Evolutionary conservation across 2,888 invertebrate species (phyloP).

Genomic region (Tenthredo scrophulariae): DNA sequence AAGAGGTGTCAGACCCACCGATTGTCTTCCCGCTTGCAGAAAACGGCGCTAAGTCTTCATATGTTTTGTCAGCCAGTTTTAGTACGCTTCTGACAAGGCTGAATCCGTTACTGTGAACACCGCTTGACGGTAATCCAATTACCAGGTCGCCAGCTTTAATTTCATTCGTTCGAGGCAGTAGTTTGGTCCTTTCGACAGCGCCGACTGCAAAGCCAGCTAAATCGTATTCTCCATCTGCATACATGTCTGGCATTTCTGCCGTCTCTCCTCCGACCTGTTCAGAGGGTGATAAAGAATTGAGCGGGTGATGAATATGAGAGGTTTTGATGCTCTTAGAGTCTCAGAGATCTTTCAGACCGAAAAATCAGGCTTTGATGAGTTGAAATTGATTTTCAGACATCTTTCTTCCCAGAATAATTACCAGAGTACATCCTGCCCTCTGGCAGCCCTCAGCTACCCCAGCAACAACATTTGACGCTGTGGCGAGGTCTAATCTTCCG

Average conservation of each 20-base stretch:
- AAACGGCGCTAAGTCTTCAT: slow-evolving; percentile 86
- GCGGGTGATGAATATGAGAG: neutral
- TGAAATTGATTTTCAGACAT: neutral
- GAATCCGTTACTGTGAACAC: slow-evolving; percentile 97
- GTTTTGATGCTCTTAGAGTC: neutral
- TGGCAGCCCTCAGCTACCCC: slow-evolving; percentile 95
- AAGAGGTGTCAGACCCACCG: slow-evolving; percentile 79
- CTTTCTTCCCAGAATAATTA: slow-evolving; percentile 75
- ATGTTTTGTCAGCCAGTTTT: slow-evolving; percentile 83
- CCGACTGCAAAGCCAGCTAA: slow-evolving; percentile 98
- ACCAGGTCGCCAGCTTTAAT: slow-evolving; percentile 89
- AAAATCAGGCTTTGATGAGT: neutral
- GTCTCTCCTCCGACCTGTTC: slow-evolving; percentile 93
- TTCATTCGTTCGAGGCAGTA: slow-evolving; percentile 85
- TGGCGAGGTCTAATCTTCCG: slow-evolving; percentile 88
- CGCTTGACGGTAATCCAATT: slow-evolving; percentile 93
- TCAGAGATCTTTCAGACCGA: neutral
- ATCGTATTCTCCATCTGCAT: slow-evolving; percentile 93
- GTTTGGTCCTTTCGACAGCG: slow-evolving; percentile 88
- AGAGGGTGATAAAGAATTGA: slow-evolving; percentile 43
- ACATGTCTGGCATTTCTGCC: slow-evolving; percentile 98
- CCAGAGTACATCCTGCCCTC: slow-evolving; percentile 92
- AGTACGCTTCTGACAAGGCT: slow-evolving; percentile 92
- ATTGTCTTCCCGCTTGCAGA: slow-evolving; percentile 85
- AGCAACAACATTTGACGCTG: slow-evolving; percentile 88